Conservation (phyloP, 2,113 vertebrate species). For the Corythornis madagascariensis region DNA sequence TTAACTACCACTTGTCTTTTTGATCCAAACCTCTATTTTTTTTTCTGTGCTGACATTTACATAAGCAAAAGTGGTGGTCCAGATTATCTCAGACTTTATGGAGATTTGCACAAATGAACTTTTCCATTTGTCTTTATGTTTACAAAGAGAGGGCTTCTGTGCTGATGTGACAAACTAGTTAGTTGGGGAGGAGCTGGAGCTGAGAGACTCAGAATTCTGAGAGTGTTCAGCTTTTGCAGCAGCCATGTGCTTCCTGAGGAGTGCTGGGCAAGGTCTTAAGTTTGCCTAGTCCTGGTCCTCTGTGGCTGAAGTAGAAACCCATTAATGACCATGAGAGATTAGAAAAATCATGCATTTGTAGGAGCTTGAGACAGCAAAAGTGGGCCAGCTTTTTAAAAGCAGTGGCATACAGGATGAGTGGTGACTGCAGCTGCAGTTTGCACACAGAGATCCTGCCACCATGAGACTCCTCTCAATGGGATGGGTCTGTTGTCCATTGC, state of each 20-base stretch:
- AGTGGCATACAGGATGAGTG: neutral
- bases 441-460: neutral
- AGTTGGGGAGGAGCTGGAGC: neutral
- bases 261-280: neutral
- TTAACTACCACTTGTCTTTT: neutral
- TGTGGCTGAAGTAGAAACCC: neutral
- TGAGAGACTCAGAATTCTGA: neutral
- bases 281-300: neutral
- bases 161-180: neutral
- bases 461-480: neutral
- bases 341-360: neutral
- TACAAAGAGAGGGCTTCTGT: neutral
- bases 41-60: conserved; percentile 6
- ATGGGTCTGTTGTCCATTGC: accelerated
- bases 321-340: neutral
- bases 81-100: neutral
- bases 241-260: neutral
- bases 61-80: neutral
- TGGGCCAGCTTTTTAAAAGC: neutral
- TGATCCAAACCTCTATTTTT: neutral
- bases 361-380: neutral
- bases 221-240: neutral
- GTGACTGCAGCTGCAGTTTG: neutral
- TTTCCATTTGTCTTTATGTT: neutral
- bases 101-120: neutral